Conservation (phyloP, 1,140 invertebrate species). For the Trialeurodes vaporariorum region DNA sequence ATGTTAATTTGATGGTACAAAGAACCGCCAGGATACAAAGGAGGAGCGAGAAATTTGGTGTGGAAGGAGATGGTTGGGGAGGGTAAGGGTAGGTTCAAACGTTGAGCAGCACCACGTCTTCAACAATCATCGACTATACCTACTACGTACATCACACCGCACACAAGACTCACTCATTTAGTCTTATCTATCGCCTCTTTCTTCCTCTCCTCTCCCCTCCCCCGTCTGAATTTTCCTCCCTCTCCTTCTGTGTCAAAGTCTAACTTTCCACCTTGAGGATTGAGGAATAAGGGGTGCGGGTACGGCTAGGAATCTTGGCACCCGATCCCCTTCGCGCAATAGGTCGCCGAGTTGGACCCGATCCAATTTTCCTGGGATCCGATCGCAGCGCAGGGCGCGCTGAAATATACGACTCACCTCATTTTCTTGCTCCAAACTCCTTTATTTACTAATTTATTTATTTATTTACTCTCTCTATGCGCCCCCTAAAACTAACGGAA, state of each 20-base stretch:
- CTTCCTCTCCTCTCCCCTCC: not conserved
- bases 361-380: not conserved
- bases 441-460: conserved; percentile 1
- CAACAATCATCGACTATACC: not conserved
- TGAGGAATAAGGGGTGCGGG: too few relatives aligned
- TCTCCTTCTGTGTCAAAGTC: too few relatives aligned
- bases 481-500: too few relatives aligned
- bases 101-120: not conserved
- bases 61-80: not conserved
- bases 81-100: not conserved
- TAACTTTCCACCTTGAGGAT: too few relatives aligned
- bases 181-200: not conserved
- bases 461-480: not conserved
- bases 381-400: not conserved
- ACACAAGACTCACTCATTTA: not conserved
- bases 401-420: not conserved
- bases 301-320: not conserved
- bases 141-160: not conserved
- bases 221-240: not conserved
- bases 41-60: too few relatives aligned
- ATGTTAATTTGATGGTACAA: too few relatives aligned
- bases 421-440: not conserved
- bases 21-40: too few relatives aligned
- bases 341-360: not conserved
- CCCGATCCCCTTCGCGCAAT: not conserved